phyloP scores from a whole-genome alignment of 1,140 invertebrate genomes.

The Drosophila mauritiana region DNA sequence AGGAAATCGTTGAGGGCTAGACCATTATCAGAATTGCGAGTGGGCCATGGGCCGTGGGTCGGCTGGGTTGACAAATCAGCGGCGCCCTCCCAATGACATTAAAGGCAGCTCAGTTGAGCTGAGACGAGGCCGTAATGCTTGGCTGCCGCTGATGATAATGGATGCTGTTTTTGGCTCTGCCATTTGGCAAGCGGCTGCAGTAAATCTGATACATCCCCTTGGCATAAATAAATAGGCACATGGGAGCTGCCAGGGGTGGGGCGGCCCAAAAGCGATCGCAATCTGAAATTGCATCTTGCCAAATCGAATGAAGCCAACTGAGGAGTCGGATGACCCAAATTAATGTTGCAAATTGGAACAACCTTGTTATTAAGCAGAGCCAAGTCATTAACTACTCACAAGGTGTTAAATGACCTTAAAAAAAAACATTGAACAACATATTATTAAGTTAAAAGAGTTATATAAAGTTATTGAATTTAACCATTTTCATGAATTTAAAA shows the following conservation, averaged over 20 bases:
- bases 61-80: slow-evolving; percentile 73
- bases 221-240: slow-evolving; percentile 62
- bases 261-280: slow-evolving; percentile 42
- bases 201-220: slow-evolving; percentile 66
- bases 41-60: slow-evolving; percentile 5
- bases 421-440: slow-evolving; percentile 24
- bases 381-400: not conserved
- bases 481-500: not conserved
- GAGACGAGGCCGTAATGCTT: slow-evolving; percentile 56
- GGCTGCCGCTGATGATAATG: slow-evolving; percentile 60
- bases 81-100: slow-evolving; percentile 64
- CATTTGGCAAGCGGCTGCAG: slow-evolving; percentile 57
- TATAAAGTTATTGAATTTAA: not conserved
- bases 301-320: slow-evolving; percentile 33
- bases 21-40: slow-evolving; percentile 51
- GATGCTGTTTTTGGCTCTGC: slow-evolving; percentile 36
- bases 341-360: slow-evolving; percentile 54
- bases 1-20: slow-evolving; percentile 71
- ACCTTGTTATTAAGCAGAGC: not conserved
- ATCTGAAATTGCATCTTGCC: slow-evolving; percentile 59
- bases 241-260: not conserved
- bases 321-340: slow-evolving; percentile 33
- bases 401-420: not conserved
- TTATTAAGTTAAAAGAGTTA: not conserved
- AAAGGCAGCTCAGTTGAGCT: slow-evolving; percentile 40